phyloP scores from a whole-genome alignment of 2,797 vertebrate species.

The Cyprinodon diabolis region DNA sequence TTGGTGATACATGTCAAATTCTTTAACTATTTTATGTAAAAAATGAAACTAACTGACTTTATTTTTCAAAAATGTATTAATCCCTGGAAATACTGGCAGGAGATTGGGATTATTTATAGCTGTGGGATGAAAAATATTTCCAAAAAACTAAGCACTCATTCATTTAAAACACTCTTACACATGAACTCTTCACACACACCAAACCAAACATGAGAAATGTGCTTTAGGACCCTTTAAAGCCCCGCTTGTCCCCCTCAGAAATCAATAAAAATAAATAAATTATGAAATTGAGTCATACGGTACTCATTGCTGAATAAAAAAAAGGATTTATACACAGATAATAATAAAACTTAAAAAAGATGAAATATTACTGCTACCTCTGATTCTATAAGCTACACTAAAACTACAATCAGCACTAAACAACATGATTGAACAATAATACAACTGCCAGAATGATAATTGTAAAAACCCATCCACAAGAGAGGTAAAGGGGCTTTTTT shows the following conservation, averaged over 20 bases:
- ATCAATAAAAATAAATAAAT: slow-evolving; percentile 65
- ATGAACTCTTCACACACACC: slow-evolving; percentile 65
- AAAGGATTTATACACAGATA: slow-evolving; percentile 47
- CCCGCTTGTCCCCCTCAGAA: slow-evolving; percentile 72
- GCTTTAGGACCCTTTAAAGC: slow-evolving; percentile 79
- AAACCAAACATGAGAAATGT: slow-evolving; percentile 73
- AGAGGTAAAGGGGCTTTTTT: slow-evolving; percentile 80
- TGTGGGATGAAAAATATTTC: slow-evolving; percentile 63
- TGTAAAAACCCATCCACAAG: slow-evolving; percentile 74
- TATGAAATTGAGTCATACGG: slow-evolving; percentile 59
- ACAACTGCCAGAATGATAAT: slow-evolving; percentile 71
- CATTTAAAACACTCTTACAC: slow-evolving; percentile 74
- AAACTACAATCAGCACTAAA: slow-evolving; percentile 69
- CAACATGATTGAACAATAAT: slow-evolving; percentile 64
- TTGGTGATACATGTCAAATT: slow-evolving; percentile 62
- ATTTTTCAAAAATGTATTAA: slow-evolving; percentile 54
- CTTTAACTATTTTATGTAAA: slow-evolving; percentile 48
- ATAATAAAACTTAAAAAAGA: slow-evolving; percentile 40
- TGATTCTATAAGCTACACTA: slow-evolving; percentile 69
- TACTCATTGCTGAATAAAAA: slow-evolving; percentile 51
- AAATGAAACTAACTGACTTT: slow-evolving; percentile 59
- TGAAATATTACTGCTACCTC: slow-evolving; percentile 69
- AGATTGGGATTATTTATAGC: slow-evolving; percentile 46
- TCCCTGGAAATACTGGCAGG: slow-evolving; percentile 67
- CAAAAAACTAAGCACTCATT: slow-evolving; percentile 61